A percentile compares a stretch with the other conserved stretches of the same genome.
These are phyloP conservation scores for Acyrthosiphon pisum DNA, from an alignment of 1,140 invertebrate genomes.

Conservation along the genomic window DNA sequence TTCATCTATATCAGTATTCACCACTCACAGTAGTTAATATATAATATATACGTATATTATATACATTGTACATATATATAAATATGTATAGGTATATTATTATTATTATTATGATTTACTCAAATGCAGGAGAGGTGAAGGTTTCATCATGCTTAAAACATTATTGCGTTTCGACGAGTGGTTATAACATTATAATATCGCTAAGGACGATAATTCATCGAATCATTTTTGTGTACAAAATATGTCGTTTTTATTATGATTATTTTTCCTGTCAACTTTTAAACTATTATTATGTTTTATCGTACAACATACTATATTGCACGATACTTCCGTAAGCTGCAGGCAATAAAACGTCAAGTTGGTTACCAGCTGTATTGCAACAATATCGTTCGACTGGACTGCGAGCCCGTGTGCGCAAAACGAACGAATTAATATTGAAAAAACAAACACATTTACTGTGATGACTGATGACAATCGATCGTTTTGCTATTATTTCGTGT, in stretches of 20 bases:
- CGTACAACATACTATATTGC: neutral
- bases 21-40: neutral
- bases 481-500: neutral
- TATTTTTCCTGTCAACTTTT: neutral
- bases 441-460: neutral
- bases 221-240: neutral
- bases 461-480: constrained; percentile 9
- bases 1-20: neutral
- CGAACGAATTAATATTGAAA: neutral
- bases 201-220: neutral
- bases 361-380: neutral
- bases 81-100: too few relatives aligned
- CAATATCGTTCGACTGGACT: neutral
- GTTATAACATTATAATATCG: neutral
- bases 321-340: neutral
- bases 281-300: neutral
- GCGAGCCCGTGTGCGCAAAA: neutral
- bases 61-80: too few relatives aligned
- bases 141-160: neutral
- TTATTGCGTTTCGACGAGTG: neutral
- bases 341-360: neutral
- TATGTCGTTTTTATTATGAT: neutral
- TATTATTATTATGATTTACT: neutral
- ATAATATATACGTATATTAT: neutral
- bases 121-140: neutral